A percentile compares a stretch with the other conserved stretches of the same genome.
phyloP scores from a whole-genome alignment of 2,113 vertebrate genomes.

The Rhea americana region DNA sequence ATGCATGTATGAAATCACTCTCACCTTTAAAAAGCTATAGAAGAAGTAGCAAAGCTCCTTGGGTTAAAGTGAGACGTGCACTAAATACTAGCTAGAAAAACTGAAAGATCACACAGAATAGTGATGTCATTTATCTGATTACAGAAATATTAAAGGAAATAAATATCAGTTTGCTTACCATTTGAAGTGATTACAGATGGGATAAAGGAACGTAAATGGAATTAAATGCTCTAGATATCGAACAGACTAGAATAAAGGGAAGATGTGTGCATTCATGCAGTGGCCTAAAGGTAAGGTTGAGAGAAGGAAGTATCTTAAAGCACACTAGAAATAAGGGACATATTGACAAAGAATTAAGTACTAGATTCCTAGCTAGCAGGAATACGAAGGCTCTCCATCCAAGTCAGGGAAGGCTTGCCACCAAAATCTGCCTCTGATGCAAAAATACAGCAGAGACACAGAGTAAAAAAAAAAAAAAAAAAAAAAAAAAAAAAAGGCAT shows the following conservation, averaged over 20 bases:
- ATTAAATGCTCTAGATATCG: background rate
- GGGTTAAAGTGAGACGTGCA: background rate
- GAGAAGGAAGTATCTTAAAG: background rate
- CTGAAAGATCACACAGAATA: background rate
- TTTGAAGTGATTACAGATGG: background rate
- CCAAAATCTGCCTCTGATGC: background rate
- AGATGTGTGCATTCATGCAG: rapidly evolving
- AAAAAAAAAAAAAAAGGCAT: background rate
- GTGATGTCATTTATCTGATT: background rate
- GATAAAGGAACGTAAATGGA: background rate
- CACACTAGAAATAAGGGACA: background rate
- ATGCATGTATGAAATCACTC: background rate
- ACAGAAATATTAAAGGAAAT: background rate
- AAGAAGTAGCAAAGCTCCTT: background rate
- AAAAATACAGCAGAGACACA: background rate
- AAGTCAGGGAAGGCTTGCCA: background rate
- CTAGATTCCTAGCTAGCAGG: background rate
- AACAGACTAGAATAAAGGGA: background rate
- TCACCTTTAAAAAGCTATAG: background rate
- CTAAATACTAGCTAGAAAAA: background rate
- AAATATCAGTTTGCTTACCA: background rate
- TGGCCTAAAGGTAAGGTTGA: background rate
- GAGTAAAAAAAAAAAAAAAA: background rate
- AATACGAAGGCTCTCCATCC: background rate
- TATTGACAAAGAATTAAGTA: background rate